Conservation (phyloP, 2,113 vertebrate species). For the Poeciliopsis turrubarensis region DNA sequence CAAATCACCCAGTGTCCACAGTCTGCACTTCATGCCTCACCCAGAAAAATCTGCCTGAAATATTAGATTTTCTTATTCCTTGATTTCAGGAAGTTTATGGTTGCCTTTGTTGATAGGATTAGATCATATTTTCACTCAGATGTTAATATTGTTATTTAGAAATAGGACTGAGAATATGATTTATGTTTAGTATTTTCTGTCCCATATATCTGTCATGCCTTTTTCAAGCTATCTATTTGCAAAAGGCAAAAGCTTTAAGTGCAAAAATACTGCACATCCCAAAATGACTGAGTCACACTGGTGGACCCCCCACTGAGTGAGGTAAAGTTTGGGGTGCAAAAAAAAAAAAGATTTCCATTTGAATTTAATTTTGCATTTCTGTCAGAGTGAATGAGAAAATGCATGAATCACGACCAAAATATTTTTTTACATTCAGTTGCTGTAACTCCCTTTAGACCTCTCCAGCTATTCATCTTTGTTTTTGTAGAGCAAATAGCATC, state of each 20-base stretch:
- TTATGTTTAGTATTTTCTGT: neutral
- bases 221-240: constrained; percentile 9
- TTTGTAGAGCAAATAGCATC: too few species aligned
- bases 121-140: neutral
- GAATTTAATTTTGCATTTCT: neutral
- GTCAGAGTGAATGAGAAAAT: constrained; percentile 2
- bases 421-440: neutral
- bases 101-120: neutral
- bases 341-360: too few species aligned
- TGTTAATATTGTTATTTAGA: neutral
- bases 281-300: constrained; percentile 19
- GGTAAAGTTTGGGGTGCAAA: neutral
- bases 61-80: neutral
- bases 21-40: neutral
- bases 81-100: neutral
- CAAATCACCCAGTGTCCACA: too few species aligned
- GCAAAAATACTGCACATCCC: neutral
- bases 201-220: neutral
- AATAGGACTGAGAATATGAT: neutral
- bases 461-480: too few species aligned
- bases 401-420: neutral
- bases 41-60: neutral
- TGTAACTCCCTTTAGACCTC: neutral
- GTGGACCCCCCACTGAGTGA: constrained; percentile 15
- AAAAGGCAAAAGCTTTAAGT: too few species aligned